Conservation (phyloP, 2,888 invertebrate species). For the Arctia plantaginis region DNA sequence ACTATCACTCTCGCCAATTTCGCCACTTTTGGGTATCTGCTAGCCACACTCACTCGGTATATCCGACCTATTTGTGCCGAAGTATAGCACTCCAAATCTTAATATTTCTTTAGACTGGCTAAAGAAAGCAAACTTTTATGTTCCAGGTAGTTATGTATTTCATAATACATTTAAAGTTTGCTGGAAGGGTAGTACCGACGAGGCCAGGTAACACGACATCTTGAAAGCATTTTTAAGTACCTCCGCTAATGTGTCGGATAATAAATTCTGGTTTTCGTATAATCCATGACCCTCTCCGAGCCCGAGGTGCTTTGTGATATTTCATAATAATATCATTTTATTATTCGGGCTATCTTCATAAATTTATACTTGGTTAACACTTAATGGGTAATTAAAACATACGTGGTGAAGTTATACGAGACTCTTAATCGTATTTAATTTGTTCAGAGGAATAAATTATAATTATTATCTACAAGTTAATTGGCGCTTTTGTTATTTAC, state of each 20-base stretch:
- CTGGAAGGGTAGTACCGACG: constrained; percentile 17
- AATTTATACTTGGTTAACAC: neutral
- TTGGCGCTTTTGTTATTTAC: neutral
- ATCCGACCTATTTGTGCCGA: too few relatives aligned
- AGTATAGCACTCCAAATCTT: neutral
- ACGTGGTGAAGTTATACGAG: neutral
- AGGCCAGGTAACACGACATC: constrained; percentile 42
- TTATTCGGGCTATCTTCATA: constrained; percentile 7
- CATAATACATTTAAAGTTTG: constrained; percentile 7
- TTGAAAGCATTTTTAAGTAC: constrained; percentile 60
- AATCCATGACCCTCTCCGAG: constrained; percentile 34
- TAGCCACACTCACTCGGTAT: too few relatives aligned
- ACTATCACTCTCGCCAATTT: too few relatives aligned
- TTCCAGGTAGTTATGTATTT: neutral
- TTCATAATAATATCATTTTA: constrained; percentile 32
- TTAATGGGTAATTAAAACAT: constrained; percentile 3
- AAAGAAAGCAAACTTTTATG: neutral
- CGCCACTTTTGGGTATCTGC: too few relatives aligned
- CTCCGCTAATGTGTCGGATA: constrained; percentile 47
- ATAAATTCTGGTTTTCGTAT: constrained; percentile 50
- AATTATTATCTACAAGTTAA: neutral
- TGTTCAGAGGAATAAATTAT: neutral
- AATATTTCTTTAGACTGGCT: neutral
- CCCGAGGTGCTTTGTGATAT: constrained; percentile 22
- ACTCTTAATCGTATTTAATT: neutral